Conservation (phyloP, 2,888 invertebrate genomes). For the Melangyna quadrimaculata region DNA sequence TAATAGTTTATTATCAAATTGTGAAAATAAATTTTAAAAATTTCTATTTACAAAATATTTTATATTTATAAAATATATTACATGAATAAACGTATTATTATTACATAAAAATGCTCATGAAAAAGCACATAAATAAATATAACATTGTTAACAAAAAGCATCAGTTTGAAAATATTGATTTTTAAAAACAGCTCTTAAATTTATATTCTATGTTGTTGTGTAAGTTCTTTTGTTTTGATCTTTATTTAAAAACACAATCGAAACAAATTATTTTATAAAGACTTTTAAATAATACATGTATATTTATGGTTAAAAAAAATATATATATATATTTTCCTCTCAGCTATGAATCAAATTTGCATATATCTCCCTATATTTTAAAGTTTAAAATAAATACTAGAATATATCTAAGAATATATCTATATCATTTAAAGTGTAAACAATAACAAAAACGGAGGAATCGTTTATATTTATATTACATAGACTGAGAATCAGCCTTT, state of each 20-base stretch:
- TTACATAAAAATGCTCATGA: constrained; percentile 1
- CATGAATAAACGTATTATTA: background rate
- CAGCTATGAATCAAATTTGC: background rate
- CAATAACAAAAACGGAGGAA: constrained; percentile 42
- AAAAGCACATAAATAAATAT: background rate
- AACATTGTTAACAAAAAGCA: background rate
- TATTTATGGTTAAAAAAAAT: background rate
- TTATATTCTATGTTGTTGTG: constrained; percentile 43
- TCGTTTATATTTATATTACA: constrained; percentile 52
- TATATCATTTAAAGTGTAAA: constrained; percentile 51
- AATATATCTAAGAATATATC: background rate
- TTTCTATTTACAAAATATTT: constrained; percentile 56
- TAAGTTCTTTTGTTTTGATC: background rate
- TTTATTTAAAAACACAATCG: constrained; percentile 11
- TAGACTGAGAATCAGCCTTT: constrained; percentile 71
- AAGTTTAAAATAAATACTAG: background rate
- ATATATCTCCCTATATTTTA: background rate
- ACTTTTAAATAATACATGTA: constrained; percentile 22
- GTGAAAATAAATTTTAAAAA: constrained; percentile 4
- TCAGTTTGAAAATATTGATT: background rate
- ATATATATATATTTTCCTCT: constrained; percentile 8
- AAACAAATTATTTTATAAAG: constrained; percentile 40
- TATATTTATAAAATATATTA: constrained; percentile 1
- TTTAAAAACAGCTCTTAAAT: background rate
- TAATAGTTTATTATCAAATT: constrained; percentile 42